Evolutionary conservation across 2,113 vertebrate genomes (phyloP).

Genomic region (Rhynchopsitta pachyrhyncha): DNA sequence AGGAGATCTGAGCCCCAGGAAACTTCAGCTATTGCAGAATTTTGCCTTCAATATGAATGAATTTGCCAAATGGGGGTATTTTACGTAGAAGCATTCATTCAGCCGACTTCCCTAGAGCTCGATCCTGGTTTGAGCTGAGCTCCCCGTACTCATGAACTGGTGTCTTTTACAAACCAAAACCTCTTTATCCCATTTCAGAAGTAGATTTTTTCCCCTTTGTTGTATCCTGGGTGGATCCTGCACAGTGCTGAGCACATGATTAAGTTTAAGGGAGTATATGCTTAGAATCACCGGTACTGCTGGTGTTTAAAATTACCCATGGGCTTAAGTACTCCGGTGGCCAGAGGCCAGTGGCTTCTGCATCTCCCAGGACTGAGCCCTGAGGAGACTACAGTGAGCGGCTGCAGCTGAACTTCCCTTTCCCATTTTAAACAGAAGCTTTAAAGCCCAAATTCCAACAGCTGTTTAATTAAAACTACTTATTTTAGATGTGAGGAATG

Average conservation of each 20-base stretch:
- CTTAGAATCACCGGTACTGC: constrained; percentile 14
- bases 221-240: constrained; percentile 18
- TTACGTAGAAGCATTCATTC: not conserved
- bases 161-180: not conserved
- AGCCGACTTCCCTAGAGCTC: not conserved
- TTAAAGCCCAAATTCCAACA: constrained; percentile 15
- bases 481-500: not conserved
- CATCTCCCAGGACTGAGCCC: constrained; percentile 5
- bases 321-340: not conserved
- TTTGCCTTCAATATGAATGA: not conserved
- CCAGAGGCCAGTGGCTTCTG: constrained; percentile 16
- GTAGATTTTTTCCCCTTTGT: constrained; percentile 3
- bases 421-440: not conserved
- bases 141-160: not conserved
- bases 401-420: not conserved
- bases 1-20: not conserved
- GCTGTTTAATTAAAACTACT: constrained; percentile 7
- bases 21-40: not conserved
- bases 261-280: constrained; percentile 56
- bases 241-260: constrained; percentile 42
- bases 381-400: not conserved
- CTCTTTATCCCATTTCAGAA: not conserved
- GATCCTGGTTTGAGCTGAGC: not conserved
- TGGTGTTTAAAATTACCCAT: constrained; percentile 27
- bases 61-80: not conserved